Evolutionary conservation across 1,140 invertebrate species (phyloP), one percentile per base, ranked within the genome.

Genomic region (Adoxophyes honmai): DNA sequence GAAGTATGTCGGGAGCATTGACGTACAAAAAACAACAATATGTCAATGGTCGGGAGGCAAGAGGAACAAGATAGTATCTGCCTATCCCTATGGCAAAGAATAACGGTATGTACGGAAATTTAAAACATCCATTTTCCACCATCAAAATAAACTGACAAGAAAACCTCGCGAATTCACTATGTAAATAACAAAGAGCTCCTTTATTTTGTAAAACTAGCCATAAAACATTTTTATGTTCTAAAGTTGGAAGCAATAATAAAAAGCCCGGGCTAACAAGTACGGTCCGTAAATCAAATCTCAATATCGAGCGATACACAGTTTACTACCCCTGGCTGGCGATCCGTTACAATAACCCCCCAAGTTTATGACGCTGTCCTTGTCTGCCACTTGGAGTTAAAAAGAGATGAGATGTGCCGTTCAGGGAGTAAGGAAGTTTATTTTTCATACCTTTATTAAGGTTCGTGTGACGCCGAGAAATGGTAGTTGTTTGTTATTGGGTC

Each of bases 291-390:
- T 48, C 42, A 48, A 48, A 48, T 48, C 42, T 48, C 42, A 48
- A 48, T 48, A 48, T 28, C 42, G 42, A 48, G 42, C 42, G 42
- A 48, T 48, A 48, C 39, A 44, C 18, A 48, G 42, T 28, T 48
- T n/a, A 21, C 42, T 48, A 48, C 7, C 42, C 18, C 42, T 33
- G 39, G 14, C 16, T 16, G 37, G 39, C 39, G 16, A 48, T 48
- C 28, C 42, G 42, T 4, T 38, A 38, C 18, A 10, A 7, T 21
- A 6, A n/a, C 16, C 16, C n/a, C 10, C 14, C 14, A 39, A 13
- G 14, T 18, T 42, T 44, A 14, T 16, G n/a, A n/a, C 15, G 16
- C 42, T 6, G 9, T 33, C 39, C 39, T 18, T 8, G 18, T 48
- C 42, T 11, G 6, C 5, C 42, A n/a, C 1, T 13, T 21, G 4